phyloP scores from a whole-genome alignment of 2,797 vertebrate genomes.

The Hephaestus fuliginosus region DNA sequence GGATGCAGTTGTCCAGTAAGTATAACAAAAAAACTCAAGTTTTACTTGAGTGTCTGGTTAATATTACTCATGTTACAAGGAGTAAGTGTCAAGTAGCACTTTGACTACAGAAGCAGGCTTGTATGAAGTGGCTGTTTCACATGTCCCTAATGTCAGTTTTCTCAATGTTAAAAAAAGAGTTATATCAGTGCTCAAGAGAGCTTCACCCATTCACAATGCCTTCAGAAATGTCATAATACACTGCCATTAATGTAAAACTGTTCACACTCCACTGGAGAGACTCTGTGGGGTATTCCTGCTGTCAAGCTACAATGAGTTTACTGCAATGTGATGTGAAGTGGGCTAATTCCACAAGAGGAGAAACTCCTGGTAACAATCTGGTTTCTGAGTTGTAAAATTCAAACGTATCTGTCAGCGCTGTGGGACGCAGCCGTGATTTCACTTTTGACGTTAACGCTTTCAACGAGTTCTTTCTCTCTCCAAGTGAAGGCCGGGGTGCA shows the following conservation, averaged over 20 bases:
- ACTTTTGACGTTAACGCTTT: slow-evolving; percentile 23
- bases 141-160: slow-evolving; percentile 17
- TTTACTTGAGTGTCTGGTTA: slow-evolving; percentile 23
- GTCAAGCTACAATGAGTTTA: slow-evolving; percentile 37
- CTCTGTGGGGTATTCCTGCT: slow-evolving; percentile 38
- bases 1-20: not conserved
- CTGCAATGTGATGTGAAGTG: slow-evolving; percentile 15
- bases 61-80: slow-evolving; percentile 1
- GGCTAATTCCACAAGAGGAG: slow-evolving; percentile 37
- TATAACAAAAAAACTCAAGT: not conserved
- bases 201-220: not conserved
- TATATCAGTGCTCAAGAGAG: not conserved
- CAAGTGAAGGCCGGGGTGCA: slow-evolving; percentile 2
- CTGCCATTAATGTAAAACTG: slow-evolving; percentile 31
- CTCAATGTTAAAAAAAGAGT: slow-evolving; percentile 11
- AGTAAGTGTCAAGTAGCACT: slow-evolving; percentile 21
- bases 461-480: slow-evolving; percentile 12
- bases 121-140: slow-evolving; percentile 23
- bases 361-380: slow-evolving; percentile 41
- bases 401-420: slow-evolving; percentile 30
- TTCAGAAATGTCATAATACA: slow-evolving; percentile 44
- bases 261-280: slow-evolving; percentile 37
- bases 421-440: slow-evolving; percentile 1
- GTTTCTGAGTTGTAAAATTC: slow-evolving; percentile 34
- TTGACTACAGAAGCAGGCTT: slow-evolving; percentile 11